These are phyloP conservation scores for Bimastos eiseni DNA, from an alignment of 2,888 invertebrate species.

Conservation along the genomic window DNA sequence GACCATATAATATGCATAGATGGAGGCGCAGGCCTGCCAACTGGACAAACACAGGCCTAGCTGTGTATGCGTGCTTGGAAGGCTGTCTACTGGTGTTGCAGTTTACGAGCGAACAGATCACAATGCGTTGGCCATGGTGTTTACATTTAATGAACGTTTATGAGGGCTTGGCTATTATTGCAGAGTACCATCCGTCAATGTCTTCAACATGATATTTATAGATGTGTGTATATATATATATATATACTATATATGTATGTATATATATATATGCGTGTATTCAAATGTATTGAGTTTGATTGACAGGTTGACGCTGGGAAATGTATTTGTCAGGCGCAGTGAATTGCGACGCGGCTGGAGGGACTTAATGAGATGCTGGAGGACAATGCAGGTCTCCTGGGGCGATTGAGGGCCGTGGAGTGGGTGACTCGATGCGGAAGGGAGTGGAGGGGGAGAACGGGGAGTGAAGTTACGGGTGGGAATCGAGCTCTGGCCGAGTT, in stretches of 20 bases:
- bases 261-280: neutral
- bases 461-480: too few species aligned
- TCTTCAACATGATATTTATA: neutral
- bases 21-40: too few species aligned
- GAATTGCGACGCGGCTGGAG: neutral
- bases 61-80: neutral
- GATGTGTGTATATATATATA: neutral
- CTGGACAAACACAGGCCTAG: neutral
- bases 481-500: too few species aligned
- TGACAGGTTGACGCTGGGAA: slow-evolving; percentile 1
- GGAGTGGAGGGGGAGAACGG: too few species aligned
- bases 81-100: neutral
- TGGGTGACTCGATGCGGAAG: neutral
- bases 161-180: slow-evolving; percentile 6
- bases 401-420: neutral
- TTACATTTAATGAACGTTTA: neutral
- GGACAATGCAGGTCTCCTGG: neutral
- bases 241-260: neutral
- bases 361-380: neutral
- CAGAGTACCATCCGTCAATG: neutral
- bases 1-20: too few species aligned
- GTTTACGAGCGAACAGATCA: neutral
- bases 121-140: neutral
- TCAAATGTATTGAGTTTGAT: neutral
- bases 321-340: neutral